phyloP scores from a whole-genome alignment of 2,113 vertebrate species.

The Erythrolamprus reginae region DNA sequence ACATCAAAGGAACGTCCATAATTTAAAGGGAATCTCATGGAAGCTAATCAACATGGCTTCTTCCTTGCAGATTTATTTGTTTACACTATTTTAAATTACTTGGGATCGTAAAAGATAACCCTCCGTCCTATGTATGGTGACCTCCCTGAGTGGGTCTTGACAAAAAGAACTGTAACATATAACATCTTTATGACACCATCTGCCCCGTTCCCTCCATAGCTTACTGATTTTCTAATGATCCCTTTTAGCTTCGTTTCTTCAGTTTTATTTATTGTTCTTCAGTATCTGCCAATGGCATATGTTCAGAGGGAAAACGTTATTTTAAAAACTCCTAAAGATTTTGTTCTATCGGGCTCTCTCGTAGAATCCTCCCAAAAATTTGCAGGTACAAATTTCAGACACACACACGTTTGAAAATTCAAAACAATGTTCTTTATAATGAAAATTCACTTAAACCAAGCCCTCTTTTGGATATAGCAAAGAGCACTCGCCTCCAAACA shows the following conservation, averaged over 20 bases:
- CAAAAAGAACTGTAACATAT: slow-evolving; percentile 60
- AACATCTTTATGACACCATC: slow-evolving; percentile 58
- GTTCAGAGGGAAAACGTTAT: slow-evolving; percentile 2
- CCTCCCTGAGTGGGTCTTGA: slow-evolving; percentile 62
- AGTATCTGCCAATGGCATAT: slow-evolving; percentile 34
- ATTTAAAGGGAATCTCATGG: slow-evolving; percentile 45
- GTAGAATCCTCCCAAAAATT: too few species aligned
- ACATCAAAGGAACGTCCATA: not conserved
- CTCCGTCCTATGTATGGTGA: slow-evolving; percentile 56
- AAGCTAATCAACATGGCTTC: slow-evolving; percentile 62
- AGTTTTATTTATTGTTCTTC: slow-evolving; percentile 36
- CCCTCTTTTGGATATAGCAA: too few species aligned
- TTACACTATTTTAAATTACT: slow-evolving; percentile 64
- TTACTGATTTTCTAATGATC: slow-evolving; percentile 55
- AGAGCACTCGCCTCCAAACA: too few species aligned
- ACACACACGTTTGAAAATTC: too few species aligned
- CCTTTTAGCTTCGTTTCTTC: slow-evolving; percentile 56
- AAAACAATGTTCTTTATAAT: too few species aligned
- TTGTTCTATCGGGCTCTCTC: too few species aligned
- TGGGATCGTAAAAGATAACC: slow-evolving; percentile 61
- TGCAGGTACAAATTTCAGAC: too few species aligned
- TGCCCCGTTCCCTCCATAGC: slow-evolving; percentile 57
- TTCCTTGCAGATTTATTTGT: slow-evolving; percentile 63
- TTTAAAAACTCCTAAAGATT: slow-evolving; percentile 26
- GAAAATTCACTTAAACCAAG: too few species aligned